Conservation (phyloP, 2,888 invertebrate genomes). For the Hemistola chrysoprasaria region DNA sequence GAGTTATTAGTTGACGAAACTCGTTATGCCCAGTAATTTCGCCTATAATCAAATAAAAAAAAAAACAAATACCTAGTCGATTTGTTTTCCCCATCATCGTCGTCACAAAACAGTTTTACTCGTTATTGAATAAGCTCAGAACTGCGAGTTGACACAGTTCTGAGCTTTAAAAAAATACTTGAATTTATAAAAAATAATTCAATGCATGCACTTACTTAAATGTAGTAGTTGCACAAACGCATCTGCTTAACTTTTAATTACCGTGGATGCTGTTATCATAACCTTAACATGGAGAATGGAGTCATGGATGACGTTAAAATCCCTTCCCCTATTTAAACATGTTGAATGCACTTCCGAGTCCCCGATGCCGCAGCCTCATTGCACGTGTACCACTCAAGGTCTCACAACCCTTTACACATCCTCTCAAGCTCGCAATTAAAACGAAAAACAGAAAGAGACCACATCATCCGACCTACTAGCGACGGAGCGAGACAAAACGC, state of each 20-base stretch:
- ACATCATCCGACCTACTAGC: conserved; percentile 41
- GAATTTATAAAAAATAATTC: too few relatives aligned
- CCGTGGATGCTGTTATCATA: conserved; percentile 6
- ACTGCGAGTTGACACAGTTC: too few relatives aligned
- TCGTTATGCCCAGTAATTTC: too few relatives aligned
- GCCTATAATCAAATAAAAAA: too few relatives aligned
- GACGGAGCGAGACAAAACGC: conserved; percentile 62
- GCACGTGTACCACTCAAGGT: conserved; percentile 80
- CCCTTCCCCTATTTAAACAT: conserved; percentile 65
- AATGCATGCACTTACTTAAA: too few relatives aligned
- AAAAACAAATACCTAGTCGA: too few relatives aligned
- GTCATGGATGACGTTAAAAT: conserved; percentile 64
- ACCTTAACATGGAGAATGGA: conserved; percentile 4
- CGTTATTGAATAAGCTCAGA: too few relatives aligned
- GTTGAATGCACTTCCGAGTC: conserved; percentile 63
- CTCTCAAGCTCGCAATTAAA: conserved; percentile 80
- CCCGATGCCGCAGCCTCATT: conserved; percentile 52
- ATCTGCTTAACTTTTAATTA: conserved; percentile 23
- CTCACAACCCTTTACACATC: conserved; percentile 76
- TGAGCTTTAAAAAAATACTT: too few relatives aligned
- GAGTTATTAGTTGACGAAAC: too few relatives aligned
- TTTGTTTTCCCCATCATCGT: too few relatives aligned
- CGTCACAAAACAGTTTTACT: too few relatives aligned
- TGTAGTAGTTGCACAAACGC: conserved; percentile 2
- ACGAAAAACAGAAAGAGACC: conserved; percentile 71